Base-by-base conservation (phyloP, 1,140 invertebrate species). In the Samia ricini region DNA sequence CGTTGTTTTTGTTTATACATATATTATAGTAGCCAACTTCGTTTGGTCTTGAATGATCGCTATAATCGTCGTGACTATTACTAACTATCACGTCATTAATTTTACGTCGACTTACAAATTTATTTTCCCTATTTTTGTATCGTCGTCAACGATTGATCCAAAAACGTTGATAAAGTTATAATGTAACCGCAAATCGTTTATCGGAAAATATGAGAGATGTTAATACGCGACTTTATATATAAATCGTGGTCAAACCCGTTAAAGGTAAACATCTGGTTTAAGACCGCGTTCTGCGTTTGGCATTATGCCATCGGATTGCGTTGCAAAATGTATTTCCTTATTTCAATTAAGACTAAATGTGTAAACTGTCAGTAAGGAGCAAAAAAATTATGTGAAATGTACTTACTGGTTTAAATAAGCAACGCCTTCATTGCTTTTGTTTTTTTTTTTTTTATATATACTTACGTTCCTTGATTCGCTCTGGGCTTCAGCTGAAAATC, bases 1-100 rank as follows among this genome's bases (percentile, higher is more conserved):
- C 33, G 33, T 42, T 42, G 33, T 42, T 42, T 42, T 42, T 15
- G n/a, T 42, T 42, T 42, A 42, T 42, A 42, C n/a, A 42, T 42
- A 42, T 15, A 10, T n/a, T n/a, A n/a, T 12, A 15, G 33, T 42
- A 42, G n/a, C 12, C n/a, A 15, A 15, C 33, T 42, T 42, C 33
- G 15, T 4, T 15, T 12, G n/a, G 33, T 42, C 33, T 42, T 15
- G 8, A 15, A 42, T 15, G 15, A 15, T 12, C 4, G 12, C 10
- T 42, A 42, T 42, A 12, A 42, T 42, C 15, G 7, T 15, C 8
- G 12, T 42, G 33, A 42, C 33, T 10, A 15, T 42, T 26, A 26
- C 26, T 26, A 4, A 8, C 8, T 26, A 26, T 26, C 8, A 8
- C 26, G n/a, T n/a, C n/a, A n/a, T n/a, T n/a, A n/a, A n/a, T n/a